Conservation (phyloP, 2,113 vertebrate species). For the Chloropsis cyanopogon region DNA sequence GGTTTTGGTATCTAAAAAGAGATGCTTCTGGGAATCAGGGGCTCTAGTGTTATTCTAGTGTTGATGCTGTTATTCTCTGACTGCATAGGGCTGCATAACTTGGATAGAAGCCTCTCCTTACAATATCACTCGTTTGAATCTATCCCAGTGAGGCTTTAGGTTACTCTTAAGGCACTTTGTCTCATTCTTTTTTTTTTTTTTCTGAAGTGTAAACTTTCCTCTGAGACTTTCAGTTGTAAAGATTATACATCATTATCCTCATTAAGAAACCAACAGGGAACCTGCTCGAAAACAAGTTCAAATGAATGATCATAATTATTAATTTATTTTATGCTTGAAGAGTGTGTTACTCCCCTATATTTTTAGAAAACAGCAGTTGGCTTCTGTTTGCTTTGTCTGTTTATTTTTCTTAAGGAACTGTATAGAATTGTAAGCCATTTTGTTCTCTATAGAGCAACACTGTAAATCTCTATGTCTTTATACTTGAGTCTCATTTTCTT, state of each 20-base stretch:
- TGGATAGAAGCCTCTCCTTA: neutral
- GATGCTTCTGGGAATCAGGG: neutral
- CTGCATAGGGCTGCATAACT: neutral
- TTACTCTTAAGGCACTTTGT: neutral
- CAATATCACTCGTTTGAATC: neutral
- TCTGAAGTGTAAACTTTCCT: constrained; percentile 14
- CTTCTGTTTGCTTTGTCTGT: neutral
- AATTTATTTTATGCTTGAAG: constrained; percentile 30
- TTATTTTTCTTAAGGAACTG: neutral
- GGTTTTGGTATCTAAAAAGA: neutral
- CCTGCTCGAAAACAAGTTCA: constrained; percentile 15
- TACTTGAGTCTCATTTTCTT: neutral
- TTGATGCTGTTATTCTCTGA: neutral
- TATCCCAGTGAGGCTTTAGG: neutral
- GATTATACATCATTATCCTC: constrained; percentile 52
- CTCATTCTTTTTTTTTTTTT: neutral
- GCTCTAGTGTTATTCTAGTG: neutral
- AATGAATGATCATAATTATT: constrained; percentile 25
- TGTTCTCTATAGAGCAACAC: neutral
- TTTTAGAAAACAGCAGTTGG: neutral
- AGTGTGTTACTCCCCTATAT: neutral
- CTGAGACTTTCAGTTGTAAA: constrained; percentile 21
- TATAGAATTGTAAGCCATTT: neutral
- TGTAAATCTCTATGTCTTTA: neutral
- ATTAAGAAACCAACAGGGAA: constrained; percentile 47